Base-by-base conservation (phyloP, 2,797 vertebrate genomes). In the Enteromius paludinosus region DNA sequence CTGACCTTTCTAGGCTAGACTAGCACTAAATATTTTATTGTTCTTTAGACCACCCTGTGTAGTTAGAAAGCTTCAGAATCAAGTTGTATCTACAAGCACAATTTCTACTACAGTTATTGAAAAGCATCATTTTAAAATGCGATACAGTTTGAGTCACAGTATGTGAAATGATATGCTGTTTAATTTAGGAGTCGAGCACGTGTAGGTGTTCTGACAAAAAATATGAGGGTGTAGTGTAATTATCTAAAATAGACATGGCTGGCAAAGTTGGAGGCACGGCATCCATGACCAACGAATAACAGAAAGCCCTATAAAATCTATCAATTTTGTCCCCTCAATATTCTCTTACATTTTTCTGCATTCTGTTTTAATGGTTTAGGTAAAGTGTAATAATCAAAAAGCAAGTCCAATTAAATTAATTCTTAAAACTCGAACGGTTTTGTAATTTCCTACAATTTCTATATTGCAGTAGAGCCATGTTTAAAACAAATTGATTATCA, bases 11-110 rank as follows among this genome's bases (percentile, higher is more conserved):
- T 65, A 35, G n/a, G 43, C 5, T 30, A 9, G 54, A n/a, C n/a
- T 49, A 49, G 9, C 28, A 35, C 47, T 84, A 61, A 70, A 52
- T 81, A 70, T 81, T 70, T 77, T 3, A 68, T 62, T 23, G 7
- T 61, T 20, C 68, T 49, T 81, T 30, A 62, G 68, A 72, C 41
- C 79, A 81, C 54, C 68, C 54, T 30, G 45, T 59, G 52, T 23
- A n/a, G 47, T 49, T 47, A 20, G 68, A 25, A 33, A 33, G 64
- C 28, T 54, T 33, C 23, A 23, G 18, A 28, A n/a, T 49, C 3
- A 4, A 78, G 28, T 43, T 61, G 7, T 61, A 35, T 12, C 5
- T 66, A 17, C 49, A 54, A n/a, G 25, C 15, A 41, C 14, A 28
- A 59, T 8, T 28, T 43, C 23, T 23, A 52, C 17, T 33, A 30